phyloP scores from a whole-genome alignment of 2,888 invertebrate species.

The Eubasilissa splendida region DNA sequence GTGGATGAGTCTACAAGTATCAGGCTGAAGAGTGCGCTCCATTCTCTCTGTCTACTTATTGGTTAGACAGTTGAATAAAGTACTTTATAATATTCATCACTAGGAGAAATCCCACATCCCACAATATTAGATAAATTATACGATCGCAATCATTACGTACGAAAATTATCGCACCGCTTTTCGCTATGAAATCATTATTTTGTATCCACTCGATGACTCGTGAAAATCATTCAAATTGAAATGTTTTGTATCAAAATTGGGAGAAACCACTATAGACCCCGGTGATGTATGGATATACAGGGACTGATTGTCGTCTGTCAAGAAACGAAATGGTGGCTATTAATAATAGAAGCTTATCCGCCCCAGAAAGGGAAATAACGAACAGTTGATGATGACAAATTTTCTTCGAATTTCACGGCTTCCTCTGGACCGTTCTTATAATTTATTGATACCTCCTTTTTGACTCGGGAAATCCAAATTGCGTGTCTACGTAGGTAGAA shows the following conservation, averaged over 20 bases:
- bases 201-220: conserved; percentile 25
- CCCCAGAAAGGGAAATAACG: conserved; percentile 9
- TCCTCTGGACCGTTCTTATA: not conserved
- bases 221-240: conserved; percentile 36
- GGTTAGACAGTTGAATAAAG: no score
- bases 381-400: conserved; percentile 39
- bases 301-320: conserved; percentile 46
- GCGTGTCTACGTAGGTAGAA: not conserved
- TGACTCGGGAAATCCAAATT: not conserved
- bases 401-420: conserved; percentile 8
- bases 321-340: conserved; percentile 45
- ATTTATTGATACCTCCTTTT: conserved; percentile 20
- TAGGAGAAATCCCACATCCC: no score
- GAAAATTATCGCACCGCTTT: conserved; percentile 19
- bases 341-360: conserved; percentile 35
- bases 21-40: no score
- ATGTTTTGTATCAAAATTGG: conserved; percentile 35
- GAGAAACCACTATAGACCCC: conserved; percentile 14
- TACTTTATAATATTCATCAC: no score
- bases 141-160: conserved; percentile 13
- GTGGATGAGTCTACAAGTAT: no score
- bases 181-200: conserved; percentile 12
- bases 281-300: conserved; percentile 6
- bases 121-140: no score
- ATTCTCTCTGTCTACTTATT: no score